Evolutionary conservation across 2,888 invertebrate species (phyloP).

Genomic region (Sthenelais limicola): DNA sequence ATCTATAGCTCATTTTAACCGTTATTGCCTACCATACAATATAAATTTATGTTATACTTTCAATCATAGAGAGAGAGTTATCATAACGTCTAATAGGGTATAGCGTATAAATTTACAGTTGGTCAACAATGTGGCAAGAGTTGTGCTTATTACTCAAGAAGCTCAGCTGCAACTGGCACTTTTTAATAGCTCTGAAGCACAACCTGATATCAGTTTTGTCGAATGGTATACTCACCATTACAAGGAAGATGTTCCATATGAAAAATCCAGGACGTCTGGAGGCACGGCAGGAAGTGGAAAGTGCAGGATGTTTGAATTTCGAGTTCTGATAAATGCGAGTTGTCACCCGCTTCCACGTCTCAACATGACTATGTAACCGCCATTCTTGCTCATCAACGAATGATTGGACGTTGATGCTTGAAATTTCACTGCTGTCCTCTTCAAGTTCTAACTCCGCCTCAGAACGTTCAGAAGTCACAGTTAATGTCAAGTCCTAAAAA

Average conservation of each 20-base stretch:
- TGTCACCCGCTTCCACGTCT: slow-evolving; percentile 54
- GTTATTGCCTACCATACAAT: too few species aligned
- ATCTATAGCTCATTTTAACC: too few species aligned
- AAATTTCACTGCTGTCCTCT: slow-evolving; percentile 55
- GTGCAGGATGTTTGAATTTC: slow-evolving; percentile 54
- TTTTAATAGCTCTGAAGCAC: too few species aligned
- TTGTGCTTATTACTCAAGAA: too few species aligned
- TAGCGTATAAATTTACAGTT: too few species aligned
- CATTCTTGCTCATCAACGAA: slow-evolving; percentile 59
- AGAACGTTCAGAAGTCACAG: slow-evolving; percentile 56
- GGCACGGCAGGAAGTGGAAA: slow-evolving; percentile 55
- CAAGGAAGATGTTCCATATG: slow-evolving; percentile 57
- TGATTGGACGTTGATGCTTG: slow-evolving; percentile 56
- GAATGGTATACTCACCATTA: slow-evolving; percentile 52
- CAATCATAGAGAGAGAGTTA: too few species aligned
- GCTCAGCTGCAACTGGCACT: too few species aligned
- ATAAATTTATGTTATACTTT: too few species aligned
- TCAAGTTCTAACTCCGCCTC: slow-evolving; percentile 53
- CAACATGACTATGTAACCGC: slow-evolving; percentile 58
- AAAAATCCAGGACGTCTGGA: slow-evolving; percentile 56
- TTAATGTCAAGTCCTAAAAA: slow-evolving; percentile 55
- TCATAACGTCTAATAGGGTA: too few species aligned
- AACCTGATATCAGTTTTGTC: too few species aligned
- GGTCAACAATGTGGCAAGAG: too few species aligned
- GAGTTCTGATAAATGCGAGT: slow-evolving; percentile 54